Percentiles rank a stretch among this genome's conserved stretches.
Conservation (phyloP, 2,888 invertebrate genomes). For the Taphrorychus bicolor region DNA sequence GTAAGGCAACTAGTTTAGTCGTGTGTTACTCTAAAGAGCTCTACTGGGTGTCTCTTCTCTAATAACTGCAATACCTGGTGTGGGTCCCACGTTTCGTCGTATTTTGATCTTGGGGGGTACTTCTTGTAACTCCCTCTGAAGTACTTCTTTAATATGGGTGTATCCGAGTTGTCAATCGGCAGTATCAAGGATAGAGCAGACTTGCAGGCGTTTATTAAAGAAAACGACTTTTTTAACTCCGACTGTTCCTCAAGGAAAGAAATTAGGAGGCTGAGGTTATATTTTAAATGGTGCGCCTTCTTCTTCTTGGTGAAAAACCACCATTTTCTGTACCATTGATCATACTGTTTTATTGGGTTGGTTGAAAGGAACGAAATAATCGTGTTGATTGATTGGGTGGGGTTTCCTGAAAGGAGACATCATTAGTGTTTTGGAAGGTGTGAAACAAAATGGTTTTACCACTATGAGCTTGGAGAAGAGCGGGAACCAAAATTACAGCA, state of each 20-base stretch:
- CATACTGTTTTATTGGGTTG: not conserved
- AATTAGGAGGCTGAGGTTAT: conserved; percentile 10
- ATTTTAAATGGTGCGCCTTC: not conserved
- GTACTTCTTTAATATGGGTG: conserved; percentile 11
- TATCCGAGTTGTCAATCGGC: not conserved
- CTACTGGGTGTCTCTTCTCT: not conserved
- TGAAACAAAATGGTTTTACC: not conserved
- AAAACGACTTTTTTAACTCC: conserved; percentile 14
- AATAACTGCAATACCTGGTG: not conserved
- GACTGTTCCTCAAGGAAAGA: conserved; percentile 10
- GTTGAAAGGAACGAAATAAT: not conserved
- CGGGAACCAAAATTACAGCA: no score
- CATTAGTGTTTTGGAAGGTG: not conserved
- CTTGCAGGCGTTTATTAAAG: conserved; percentile 11
- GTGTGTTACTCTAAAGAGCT: conserved; percentile 1
- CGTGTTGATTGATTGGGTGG: not conserved
- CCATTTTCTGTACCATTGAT: not conserved
- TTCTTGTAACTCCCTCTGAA: conserved; percentile 17
- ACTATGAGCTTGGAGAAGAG: no score
- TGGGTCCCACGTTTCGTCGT: conserved; percentile 15
- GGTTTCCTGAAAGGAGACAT: not conserved
- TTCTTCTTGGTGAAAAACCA: not conserved
- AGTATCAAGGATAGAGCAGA: conserved; percentile 11
- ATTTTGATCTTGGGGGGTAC: conserved; percentile 20
- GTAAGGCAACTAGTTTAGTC: not conserved